phyloP scores from a whole-genome alignment of 92 coral and sea anemone species.

The Nematostella vectensis region DNA sequence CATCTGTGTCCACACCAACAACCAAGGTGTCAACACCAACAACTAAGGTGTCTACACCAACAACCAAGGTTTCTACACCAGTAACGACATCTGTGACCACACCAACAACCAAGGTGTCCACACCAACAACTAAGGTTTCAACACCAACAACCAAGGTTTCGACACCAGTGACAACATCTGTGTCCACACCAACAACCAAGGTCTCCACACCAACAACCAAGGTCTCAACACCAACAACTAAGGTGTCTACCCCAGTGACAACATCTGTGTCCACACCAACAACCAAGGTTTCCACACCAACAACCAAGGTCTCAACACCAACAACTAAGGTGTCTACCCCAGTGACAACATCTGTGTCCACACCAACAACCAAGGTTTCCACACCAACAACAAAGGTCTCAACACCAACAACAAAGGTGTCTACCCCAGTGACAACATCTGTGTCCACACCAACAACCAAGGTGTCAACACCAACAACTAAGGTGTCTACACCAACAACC shows the following conservation, averaged over 20 bases:
- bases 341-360: constrained; percentile 3
- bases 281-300: not conserved
- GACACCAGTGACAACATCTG: not conserved
- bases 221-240: too few relatives aligned
- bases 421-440: not conserved
- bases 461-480: constrained; percentile 10
- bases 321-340: too few relatives aligned
- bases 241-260: too few relatives aligned
- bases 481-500: not conserved
- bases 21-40: not conserved
- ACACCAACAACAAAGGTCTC: too few relatives aligned
- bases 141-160: not conserved
- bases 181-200: not conserved
- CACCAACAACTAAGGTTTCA: too few relatives aligned
- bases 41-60: constrained; percentile 4
- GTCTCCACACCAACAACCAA: constrained; percentile 7
- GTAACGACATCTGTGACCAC: not conserved
- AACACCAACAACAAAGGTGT: constrained; percentile 2
- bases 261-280: too few relatives aligned
- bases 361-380: too few relatives aligned
- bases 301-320: not conserved
- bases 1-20: not conserved
- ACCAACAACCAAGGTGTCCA: not conserved
- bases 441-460: constrained; percentile 1
- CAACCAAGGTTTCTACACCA: constrained; percentile 1